phyloP scores from a whole-genome alignment of 2,888 invertebrate genomes.

The Diaperis boleti region DNA sequence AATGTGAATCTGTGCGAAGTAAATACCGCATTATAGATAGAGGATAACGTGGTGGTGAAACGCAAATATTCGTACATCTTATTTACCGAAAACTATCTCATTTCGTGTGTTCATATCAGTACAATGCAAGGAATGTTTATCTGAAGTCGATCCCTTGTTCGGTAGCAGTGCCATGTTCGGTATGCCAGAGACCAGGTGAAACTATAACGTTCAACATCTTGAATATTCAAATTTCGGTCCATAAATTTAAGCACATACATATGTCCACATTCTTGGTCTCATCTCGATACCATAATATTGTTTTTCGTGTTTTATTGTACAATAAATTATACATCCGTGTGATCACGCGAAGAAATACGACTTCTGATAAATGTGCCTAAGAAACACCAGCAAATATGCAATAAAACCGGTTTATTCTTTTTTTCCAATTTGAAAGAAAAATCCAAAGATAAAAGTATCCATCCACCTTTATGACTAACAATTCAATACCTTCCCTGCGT shows the following conservation, averaged over 20 bases:
- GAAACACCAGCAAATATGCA: constrained; percentile 25
- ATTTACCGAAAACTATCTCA: constrained; percentile 39
- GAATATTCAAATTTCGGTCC: constrained; percentile 35
- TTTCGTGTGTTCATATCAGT: constrained; percentile 29
- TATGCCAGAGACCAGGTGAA: constrained; percentile 25
- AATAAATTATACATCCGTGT: constrained; percentile 35
- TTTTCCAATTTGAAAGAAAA: constrained; percentile 16
- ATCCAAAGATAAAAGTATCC: constrained; percentile 16
- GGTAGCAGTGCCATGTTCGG: constrained; percentile 19
- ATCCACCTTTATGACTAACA: constrained; percentile 14
- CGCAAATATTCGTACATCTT: constrained; percentile 30
- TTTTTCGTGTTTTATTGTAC: constrained; percentile 38
- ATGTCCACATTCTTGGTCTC: constrained; percentile 37
- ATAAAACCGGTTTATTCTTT: constrained; percentile 27
- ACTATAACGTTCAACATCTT: constrained; percentile 34
- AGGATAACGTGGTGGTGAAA: constrained; percentile 19
- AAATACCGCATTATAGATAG: constrained; percentile 28
- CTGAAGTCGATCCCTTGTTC: constrained; percentile 28
- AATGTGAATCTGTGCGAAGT: constrained; percentile 19
- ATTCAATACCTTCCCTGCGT: background rate
- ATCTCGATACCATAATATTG: constrained; percentile 29
- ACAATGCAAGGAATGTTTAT: constrained; percentile 35
- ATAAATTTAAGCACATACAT: constrained; percentile 34
- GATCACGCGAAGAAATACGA: constrained; percentile 23
- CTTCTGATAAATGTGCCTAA: constrained; percentile 20